A percentile compares a stretch with the other conserved stretches of the same genome.
Conservation (phyloP, 2,888 invertebrate genomes). For the Phalangium opilio region DNA sequence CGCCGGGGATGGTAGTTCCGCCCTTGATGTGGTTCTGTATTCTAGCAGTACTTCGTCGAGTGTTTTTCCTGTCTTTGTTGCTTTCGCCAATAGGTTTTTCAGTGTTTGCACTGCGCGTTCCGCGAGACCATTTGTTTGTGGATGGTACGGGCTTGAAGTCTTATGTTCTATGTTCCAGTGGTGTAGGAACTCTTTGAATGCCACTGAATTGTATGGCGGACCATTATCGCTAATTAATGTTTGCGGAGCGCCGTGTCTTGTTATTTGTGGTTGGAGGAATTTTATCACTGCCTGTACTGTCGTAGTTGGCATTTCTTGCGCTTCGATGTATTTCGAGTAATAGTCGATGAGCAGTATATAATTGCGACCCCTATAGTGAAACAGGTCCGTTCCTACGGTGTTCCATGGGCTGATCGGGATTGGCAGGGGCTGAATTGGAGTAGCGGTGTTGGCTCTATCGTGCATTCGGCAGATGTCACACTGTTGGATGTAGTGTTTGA, state of each 20-base stretch:
- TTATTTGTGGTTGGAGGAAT: slow-evolving; percentile 2
- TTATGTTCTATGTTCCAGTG: slow-evolving; percentile 1
- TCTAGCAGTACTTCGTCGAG: slow-evolving; percentile 3
- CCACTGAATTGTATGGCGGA: slow-evolving; percentile 2
- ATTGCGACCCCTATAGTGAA: background rate
- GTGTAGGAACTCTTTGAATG: background rate
- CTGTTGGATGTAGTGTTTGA: background rate
- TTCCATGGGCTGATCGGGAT: no score
- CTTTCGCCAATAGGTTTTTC: no score
- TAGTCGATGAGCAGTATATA: slow-evolving; percentile 5
- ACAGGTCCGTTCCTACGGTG: no score
- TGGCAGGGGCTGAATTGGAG: no score
- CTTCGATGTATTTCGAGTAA: slow-evolving; percentile 4
- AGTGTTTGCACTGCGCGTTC: no score
- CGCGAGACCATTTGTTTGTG: slow-evolving; percentile 2
- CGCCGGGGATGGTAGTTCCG: no score
- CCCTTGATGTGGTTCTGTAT: slow-evolving; percentile 2
- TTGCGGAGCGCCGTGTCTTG: slow-evolving; percentile 1
- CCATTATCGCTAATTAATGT: background rate
- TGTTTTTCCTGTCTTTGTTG: slow-evolving; percentile 1
- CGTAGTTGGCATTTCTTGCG: background rate
- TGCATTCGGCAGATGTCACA: slow-evolving; percentile 2
- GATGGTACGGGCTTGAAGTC: slow-evolving; percentile 1
- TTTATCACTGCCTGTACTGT: slow-evolving; percentile 3
- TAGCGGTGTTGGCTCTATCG: slow-evolving; percentile 1